Evolutionary conservation across 2,888 invertebrate genomes (phyloP), one percentile per base, ranked within the genome.

Genomic region (Lithophane socia): DNA sequence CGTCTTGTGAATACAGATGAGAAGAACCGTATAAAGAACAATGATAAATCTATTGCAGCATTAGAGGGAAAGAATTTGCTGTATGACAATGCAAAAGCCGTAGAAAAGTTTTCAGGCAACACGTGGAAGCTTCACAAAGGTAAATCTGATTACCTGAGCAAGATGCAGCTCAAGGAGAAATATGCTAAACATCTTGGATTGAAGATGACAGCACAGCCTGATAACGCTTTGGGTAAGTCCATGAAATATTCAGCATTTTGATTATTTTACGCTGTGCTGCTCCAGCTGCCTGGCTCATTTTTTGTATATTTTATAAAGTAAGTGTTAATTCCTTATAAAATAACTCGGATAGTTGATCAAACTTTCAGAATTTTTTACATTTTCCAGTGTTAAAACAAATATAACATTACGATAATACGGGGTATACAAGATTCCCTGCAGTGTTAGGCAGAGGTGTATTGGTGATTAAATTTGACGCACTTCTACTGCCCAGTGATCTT

Each of bases 41-140:
- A 95, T 93, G 94, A 94, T 87, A 96, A 95, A 92, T 94, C 94
- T 88, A 95, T 96, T 93, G 95, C 95, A 90, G 93, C 93, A 73
- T 88, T 96, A 79, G 92, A 95, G 89, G 95, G 96, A 44, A 96
- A 95, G 80, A 94, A 93, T 84, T 91, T 96, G 54, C 89, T 96
- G 21, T 92, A 92, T 80, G 96, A 96, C 79, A 91, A 86, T 76
- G 91, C 94, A 79, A 90, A 87, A 79, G 83, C 73, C 24, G 86
- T 93, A 77, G 90, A 92, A 61, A 93, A 92, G 64, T 93, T 88
- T 86, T 86, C 92, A 60, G 93, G 92, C 18, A 95, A 94, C 76
- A 87, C 92, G 44, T 96, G 95, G 96, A 95, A 94, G 78, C 90
- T 92, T 77, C 91, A 92, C 21, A 94, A 91, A 80, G 90, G 87